Evolutionary conservation across 1,140 invertebrate genomes (phyloP).

Genomic region (Caenorhabditis latens): DNA sequence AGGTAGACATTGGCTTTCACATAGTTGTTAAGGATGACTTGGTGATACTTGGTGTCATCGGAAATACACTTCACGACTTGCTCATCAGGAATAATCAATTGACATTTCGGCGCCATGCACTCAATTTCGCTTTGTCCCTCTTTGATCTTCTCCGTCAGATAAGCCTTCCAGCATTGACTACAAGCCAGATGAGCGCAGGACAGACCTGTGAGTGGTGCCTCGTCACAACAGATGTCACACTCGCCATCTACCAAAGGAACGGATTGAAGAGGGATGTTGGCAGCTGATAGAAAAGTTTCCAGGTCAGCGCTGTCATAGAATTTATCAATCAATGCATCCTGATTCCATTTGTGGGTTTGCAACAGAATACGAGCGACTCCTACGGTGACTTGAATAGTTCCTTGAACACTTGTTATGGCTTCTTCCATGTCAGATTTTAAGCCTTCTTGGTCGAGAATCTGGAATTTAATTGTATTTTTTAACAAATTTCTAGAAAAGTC

Average conservation of each 20-base stretch:
- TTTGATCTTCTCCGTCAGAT: conserved; percentile 97
- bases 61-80: conserved; percentile 55
- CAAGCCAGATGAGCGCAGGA: conserved; percentile 97
- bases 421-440: conserved; percentile 91
- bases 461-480: neutral
- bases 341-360: conserved; percentile 95
- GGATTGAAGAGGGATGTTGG: conserved; percentile 41
- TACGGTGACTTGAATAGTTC: conserved; percentile 84
- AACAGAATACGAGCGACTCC: conserved; percentile 91
- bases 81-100: conserved; percentile 68
- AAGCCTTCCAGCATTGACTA: conserved; percentile 92
- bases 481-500: neutral
- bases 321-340: conserved; percentile 93
- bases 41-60: neutral
- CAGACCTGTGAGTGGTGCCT: conserved; percentile 85
- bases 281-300: conserved; percentile 9
- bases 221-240: conserved; percentile 83
- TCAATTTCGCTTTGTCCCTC: conserved; percentile 79
- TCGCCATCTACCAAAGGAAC: neutral
- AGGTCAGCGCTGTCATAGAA: conserved; percentile 50
- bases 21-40: neutral
- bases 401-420: conserved; percentile 36
- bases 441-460: conserved; percentile 80
- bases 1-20: too few species aligned
- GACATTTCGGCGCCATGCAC: conserved; percentile 70